Percentiles rank a stretch among this genome's conserved stretches.
Evolutionary conservation across 2,797 vertebrate genomes (phyloP).

Genomic region (Microchirus variegatus): DNA sequence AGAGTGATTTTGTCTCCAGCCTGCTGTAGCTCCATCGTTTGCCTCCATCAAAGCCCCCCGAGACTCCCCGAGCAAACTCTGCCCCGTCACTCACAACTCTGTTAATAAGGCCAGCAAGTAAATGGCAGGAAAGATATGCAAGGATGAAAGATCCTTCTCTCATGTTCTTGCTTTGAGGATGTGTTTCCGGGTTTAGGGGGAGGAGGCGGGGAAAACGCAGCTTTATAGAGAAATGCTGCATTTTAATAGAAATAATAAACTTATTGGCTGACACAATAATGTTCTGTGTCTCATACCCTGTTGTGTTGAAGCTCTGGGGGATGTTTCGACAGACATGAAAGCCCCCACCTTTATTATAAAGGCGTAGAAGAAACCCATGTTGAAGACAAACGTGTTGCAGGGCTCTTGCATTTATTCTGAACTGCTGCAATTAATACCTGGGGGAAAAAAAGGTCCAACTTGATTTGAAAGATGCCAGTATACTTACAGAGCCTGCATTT

Average conservation of each 20-base stretch:
- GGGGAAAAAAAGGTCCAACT: constrained; percentile 83
- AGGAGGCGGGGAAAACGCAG: constrained; percentile 46
- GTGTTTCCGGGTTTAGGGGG: constrained; percentile 61
- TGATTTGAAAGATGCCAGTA: constrained; percentile 79
- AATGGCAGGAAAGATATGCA: constrained; percentile 78
- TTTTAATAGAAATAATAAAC: constrained; percentile 82
- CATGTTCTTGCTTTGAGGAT: constrained; percentile 71
- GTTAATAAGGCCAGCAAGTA: constrained; percentile 82
- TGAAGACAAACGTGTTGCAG: constrained; percentile 65
- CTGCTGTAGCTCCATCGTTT: constrained; percentile 52
- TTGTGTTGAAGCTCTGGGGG: constrained; percentile 62
- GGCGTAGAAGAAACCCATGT: constrained; percentile 59
- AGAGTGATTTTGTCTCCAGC: constrained; percentile 66
- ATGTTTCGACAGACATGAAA: constrained; percentile 50
- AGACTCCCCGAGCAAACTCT: constrained; percentile 62
- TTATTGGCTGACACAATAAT: constrained; percentile 74
- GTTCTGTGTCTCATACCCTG: constrained; percentile 71
- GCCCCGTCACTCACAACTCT: constrained; percentile 74
- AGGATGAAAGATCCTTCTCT: constrained; percentile 76
- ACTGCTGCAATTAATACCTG: constrained; percentile 80
- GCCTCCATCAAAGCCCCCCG: constrained; percentile 69
- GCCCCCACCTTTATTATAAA: constrained; percentile 47
- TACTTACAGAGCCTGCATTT: constrained; percentile 75
- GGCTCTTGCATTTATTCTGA: constrained; percentile 77
- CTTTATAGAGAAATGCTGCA: constrained; percentile 70